A percentile compares a stretch with the other conserved stretches of the same genome.
Conservation (phyloP, 2,888 invertebrate genomes). For the Lasioglossum calceatum region DNA sequence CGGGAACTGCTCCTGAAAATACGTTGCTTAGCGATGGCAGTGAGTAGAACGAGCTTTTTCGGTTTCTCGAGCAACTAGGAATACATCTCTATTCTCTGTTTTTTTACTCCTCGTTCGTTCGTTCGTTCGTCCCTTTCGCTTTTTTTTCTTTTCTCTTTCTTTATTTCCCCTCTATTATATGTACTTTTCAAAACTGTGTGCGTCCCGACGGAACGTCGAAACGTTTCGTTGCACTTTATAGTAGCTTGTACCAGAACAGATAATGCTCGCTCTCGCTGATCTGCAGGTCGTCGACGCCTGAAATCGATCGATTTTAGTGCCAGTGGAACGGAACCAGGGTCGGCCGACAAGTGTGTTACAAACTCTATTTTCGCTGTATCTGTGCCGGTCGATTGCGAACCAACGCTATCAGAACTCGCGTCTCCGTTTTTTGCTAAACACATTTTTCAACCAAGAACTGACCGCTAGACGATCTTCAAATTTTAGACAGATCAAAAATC, state of each 20-base stretch:
- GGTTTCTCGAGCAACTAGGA: constrained; percentile 21
- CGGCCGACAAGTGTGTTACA: not conserved
- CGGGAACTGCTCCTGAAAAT: constrained; percentile 49
- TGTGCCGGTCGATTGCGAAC: not conserved
- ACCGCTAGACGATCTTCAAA: no score
- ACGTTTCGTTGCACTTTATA: constrained; percentile 84
- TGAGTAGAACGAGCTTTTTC: constrained; percentile 60
- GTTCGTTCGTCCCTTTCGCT: not conserved
- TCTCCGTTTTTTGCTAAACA: not conserved
- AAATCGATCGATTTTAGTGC: constrained; percentile 67
- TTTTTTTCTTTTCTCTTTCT: not conserved
- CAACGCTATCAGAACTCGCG: not conserved
- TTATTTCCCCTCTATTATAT: not conserved
- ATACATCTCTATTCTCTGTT: constrained; percentile 5
- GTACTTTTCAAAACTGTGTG: not conserved
- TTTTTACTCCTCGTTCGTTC: constrained; percentile 12
- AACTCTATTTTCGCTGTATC: not conserved
- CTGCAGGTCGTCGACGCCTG: constrained; percentile 94
- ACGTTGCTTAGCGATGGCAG: constrained; percentile 68
- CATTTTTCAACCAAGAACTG: no score
- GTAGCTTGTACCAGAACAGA: constrained; percentile 96
- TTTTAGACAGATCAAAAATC: no score
- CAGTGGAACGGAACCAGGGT: not conserved
- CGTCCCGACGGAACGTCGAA: constrained; percentile 19
- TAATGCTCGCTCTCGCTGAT: constrained; percentile 96